A percentile compares a stretch with the other conserved stretches of the same genome.
phyloP scores from a whole-genome alignment of 2,113 vertebrate species.

The Climacteris rufus region DNA sequence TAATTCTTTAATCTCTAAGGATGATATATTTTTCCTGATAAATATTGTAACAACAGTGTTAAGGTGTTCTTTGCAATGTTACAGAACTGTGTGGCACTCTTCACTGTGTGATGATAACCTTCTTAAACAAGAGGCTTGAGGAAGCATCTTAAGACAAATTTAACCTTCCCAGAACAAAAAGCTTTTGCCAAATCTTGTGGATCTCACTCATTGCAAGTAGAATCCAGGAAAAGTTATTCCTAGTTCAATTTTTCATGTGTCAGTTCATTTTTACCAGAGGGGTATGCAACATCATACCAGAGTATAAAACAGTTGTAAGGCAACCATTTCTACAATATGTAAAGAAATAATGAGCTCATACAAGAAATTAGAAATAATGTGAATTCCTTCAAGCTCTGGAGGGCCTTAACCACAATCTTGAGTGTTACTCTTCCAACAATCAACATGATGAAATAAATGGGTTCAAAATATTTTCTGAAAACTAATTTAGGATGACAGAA shows the following conservation, averaged over 20 bases:
- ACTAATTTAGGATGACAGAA: neutral
- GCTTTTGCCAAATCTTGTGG: neutral
- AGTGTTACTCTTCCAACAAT: neutral
- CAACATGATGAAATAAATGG: neutral
- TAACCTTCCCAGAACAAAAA: neutral
- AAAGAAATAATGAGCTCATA: neutral
- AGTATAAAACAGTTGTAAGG: neutral
- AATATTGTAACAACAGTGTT: neutral
- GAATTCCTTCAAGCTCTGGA: neutral
- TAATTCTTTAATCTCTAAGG: neutral
- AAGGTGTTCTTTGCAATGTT: neutral
- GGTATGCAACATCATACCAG: neutral
- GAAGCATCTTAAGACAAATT: neutral
- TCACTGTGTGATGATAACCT: neutral
- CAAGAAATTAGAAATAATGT: neutral
- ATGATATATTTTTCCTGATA: neutral
- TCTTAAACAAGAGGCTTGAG: neutral
- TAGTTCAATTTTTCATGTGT: neutral
- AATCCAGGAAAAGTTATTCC: neutral
- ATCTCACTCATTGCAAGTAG: neutral
- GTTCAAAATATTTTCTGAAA: neutral
- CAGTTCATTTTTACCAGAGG: neutral
- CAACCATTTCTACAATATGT: neutral
- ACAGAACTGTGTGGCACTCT: neutral
- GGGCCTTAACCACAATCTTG: neutral